Evolutionary conservation across 2,888 invertebrate genomes (phyloP).

Genomic region (Heliconius hortense): DNA sequence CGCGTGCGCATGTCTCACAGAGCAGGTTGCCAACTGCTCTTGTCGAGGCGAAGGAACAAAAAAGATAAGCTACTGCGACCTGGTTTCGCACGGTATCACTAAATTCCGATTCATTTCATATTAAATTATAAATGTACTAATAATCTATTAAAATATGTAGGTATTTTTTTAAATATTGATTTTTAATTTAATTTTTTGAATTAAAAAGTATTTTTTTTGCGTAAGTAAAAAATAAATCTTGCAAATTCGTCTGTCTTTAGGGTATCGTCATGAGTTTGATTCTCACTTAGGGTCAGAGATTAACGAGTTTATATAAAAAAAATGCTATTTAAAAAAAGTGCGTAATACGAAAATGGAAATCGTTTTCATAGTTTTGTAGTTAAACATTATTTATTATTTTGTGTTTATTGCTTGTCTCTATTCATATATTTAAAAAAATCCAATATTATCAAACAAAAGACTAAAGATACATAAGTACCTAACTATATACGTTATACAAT

Average conservation of each 20-base stretch:
- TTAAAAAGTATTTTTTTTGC: not conserved
- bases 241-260: not conserved
- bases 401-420: not conserved
- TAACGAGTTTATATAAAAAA: not conserved
- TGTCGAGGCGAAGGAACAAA: constrained; percentile 36
- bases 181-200: not conserved
- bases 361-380: too few species aligned
- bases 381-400: too few species aligned
- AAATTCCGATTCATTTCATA: constrained; percentile 22
- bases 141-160: constrained; percentile 6
- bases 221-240: not conserved
- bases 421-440: not conserved
- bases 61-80: constrained; percentile 36
- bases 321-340: not conserved
- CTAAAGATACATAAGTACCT: too few species aligned
- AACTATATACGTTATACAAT: not conserved
- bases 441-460: not conserved
- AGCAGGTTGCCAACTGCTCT: constrained; percentile 43
- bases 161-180: not conserved
- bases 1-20: constrained; percentile 65
- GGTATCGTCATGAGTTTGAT: not conserved
- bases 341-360: too few species aligned
- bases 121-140: constrained; percentile 6
- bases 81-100: constrained; percentile 21
- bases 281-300: not conserved